A percentile compares a stretch with the other conserved stretches of the same genome.
Conservation (phyloP, 1,140 invertebrate species). For the Drosophila athabasca region DNA sequence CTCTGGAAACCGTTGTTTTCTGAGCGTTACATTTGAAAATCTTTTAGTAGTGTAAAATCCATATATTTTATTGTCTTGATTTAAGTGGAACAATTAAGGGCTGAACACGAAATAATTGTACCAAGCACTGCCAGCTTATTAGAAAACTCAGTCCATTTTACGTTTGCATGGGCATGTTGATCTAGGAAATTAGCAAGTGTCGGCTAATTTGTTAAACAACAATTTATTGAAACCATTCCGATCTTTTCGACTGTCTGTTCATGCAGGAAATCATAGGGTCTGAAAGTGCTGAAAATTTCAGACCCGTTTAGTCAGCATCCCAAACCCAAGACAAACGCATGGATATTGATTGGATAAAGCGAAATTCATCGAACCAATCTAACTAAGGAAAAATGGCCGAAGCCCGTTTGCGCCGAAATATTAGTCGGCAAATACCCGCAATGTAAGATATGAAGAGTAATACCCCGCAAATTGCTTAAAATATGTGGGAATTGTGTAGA, state of each 20-base stretch:
- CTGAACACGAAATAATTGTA: constrained; percentile 9
- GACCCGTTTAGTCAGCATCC: constrained; percentile 19
- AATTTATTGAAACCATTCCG: constrained; percentile 56
- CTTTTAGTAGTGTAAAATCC: too few species aligned
- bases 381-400: constrained; percentile 61
- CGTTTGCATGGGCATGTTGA: constrained; percentile 53
- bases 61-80: too few species aligned
- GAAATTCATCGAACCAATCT: constrained; percentile 1
- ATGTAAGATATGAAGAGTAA: constrained; percentile 62
- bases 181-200: constrained; percentile 59
- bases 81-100: too few species aligned
- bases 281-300: constrained; percentile 40
- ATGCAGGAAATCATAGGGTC: constrained; percentile 26
- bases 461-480: not conserved
- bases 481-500: not conserved
- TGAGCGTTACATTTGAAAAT: too few species aligned
- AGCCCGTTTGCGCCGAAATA: constrained; percentile 71
- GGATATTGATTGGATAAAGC: constrained; percentile 32
- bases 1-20: too few species aligned
- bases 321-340: constrained; percentile 47
- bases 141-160: constrained; percentile 10
- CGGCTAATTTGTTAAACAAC: constrained; percentile 68
- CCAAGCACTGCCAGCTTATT: constrained; percentile 45
- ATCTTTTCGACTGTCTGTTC: constrained; percentile 44
- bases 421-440: constrained; percentile 69